phyloP scores from a whole-genome alignment of 1,140 invertebrate genomes.

The Calephelis virginiensis region DNA sequence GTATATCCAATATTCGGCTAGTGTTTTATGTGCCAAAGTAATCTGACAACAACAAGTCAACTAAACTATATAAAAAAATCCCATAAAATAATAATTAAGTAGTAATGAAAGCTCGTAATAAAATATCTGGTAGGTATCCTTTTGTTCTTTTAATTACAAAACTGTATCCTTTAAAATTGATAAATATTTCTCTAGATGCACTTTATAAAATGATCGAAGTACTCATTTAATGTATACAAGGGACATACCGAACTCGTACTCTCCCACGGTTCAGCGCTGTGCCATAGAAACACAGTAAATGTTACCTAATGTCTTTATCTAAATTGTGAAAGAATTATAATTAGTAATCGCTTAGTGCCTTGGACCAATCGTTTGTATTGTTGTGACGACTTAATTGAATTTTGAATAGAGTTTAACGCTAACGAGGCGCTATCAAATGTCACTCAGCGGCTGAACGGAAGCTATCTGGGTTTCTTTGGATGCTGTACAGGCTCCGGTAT shows the following conservation, averaged over 20 bases:
- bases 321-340: constrained; percentile 7
- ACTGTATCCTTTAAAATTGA: no score
- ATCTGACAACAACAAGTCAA: no score
- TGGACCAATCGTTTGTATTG: constrained; percentile 35
- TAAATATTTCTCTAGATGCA: no score
- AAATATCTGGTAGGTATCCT: no score
- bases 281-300: no score
- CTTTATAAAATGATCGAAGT: neutral
- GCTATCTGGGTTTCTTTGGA: neutral
- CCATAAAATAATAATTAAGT: no score
- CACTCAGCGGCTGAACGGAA: constrained; percentile 24
- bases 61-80: no score
- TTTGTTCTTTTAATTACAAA: no score
- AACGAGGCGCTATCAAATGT: constrained; percentile 58
- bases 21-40: no score
- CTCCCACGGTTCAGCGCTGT: neutral
- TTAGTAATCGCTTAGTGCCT: constrained; percentile 8
- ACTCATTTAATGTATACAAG: neutral
- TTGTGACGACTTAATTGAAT: constrained; percentile 55
- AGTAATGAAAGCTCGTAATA: no score
- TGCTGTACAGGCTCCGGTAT: neutral
- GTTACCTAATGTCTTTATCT: neutral
- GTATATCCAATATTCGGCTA: no score
- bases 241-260: neutral
- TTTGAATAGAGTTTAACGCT: constrained; percentile 54